Percentiles rank a stretch among this genome's conserved stretches.
Evolutionary conservation across 2,113 vertebrate genomes (phyloP).

Genomic region (Acanthochromis polyacanthus): DNA sequence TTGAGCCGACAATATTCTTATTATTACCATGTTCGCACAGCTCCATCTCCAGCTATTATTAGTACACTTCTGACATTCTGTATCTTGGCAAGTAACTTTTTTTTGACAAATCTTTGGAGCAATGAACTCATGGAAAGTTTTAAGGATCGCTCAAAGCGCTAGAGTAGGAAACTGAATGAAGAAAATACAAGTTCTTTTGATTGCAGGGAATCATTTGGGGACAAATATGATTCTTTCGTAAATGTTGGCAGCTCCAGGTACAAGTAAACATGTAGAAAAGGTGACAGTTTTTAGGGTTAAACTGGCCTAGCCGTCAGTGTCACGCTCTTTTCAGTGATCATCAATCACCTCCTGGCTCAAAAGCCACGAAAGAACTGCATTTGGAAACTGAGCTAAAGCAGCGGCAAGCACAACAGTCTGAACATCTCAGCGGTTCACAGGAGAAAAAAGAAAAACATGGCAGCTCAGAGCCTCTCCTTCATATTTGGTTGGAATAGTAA

Average conservation of each 20-base stretch:
- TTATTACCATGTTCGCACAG: not conserved
- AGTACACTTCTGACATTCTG: too few relatives aligned
- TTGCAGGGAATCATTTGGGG: too few relatives aligned
- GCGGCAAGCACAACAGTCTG: constrained; percentile 16
- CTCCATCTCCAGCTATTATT: too few relatives aligned
- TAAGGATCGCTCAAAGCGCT: too few relatives aligned
- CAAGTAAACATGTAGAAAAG: not conserved
- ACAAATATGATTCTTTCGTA: not conserved
- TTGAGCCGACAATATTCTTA: not conserved
- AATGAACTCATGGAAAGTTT: too few relatives aligned
- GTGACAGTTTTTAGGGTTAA: not conserved
- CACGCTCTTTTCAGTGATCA: constrained; percentile 16
- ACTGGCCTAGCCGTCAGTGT: not conserved
- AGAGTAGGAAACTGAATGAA: too few relatives aligned
- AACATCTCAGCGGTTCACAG: constrained; percentile 42
- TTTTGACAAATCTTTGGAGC: too few relatives aligned
- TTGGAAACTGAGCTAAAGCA: constrained; percentile 30
- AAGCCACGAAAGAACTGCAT: not conserved
- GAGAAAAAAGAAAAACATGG: constrained; percentile 33
- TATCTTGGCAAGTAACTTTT: too few relatives aligned
- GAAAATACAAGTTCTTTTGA: too few relatives aligned
- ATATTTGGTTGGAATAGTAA: constrained; percentile 85
- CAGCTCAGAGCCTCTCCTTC: constrained; percentile 61
- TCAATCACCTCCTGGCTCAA: not conserved
- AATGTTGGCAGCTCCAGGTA: too few relatives aligned